Percentiles rank a stretch among this genome's conserved stretches.
phyloP scores from a whole-genome alignment of 1,140 invertebrate genomes.

The Philopotamus ludificatus region DNA sequence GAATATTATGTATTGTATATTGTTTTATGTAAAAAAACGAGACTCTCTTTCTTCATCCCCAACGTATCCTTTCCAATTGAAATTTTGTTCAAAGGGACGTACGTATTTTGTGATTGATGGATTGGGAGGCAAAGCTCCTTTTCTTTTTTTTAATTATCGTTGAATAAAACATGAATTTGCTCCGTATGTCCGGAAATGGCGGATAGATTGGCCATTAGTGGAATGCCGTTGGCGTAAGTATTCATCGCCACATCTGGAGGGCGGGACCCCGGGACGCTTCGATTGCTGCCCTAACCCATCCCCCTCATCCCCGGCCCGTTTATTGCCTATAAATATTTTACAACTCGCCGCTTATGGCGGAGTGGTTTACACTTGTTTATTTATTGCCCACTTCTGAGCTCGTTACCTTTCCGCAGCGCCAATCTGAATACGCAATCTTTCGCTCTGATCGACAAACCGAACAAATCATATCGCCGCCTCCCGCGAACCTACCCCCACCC shows the following conservation, averaged over 20 bases:
- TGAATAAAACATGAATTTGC: constrained; percentile 4
- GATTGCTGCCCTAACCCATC: background rate
- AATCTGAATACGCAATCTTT: constrained; percentile 3
- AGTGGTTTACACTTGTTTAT: constrained; percentile 5
- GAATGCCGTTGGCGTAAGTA: background rate
- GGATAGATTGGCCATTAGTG: constrained; percentile 10
- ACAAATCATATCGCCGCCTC: too few species aligned
- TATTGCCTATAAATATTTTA: constrained; percentile 14
- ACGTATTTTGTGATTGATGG: too few species aligned
- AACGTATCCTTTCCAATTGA: too few species aligned
- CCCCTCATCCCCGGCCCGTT: background rate
- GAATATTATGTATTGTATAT: too few species aligned
- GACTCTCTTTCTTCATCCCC: too few species aligned
- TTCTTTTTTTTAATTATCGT: too few species aligned
- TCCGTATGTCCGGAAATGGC: background rate
- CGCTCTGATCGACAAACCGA: background rate
- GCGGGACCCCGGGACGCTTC: background rate
- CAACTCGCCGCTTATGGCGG: constrained; percentile 1
- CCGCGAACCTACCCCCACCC: too few species aligned
- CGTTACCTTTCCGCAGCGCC: background rate
- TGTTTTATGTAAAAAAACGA: too few species aligned
- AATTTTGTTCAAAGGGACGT: too few species aligned
- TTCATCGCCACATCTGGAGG: background rate
- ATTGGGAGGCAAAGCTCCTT: too few species aligned
- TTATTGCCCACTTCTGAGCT: constrained; percentile 5